Percentiles rank a stretch among this genome's conserved stretches.
Evolutionary conservation across 1,140 invertebrate species (phyloP).

Genomic region (Drosophila saltans): DNA sequence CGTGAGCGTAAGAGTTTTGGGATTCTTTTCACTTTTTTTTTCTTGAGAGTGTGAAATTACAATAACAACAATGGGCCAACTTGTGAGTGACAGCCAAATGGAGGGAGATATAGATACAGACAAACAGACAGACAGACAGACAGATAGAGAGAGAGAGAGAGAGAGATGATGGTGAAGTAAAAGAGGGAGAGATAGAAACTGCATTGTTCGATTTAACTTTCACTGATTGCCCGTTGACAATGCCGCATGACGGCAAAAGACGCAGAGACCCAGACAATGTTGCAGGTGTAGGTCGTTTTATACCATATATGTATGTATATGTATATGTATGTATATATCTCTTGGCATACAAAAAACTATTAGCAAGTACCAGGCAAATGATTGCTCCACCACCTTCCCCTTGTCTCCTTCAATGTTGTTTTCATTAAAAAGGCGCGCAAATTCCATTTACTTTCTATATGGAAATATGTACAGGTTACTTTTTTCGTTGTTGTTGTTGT

Average conservation of each 20-base stretch:
- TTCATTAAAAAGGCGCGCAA: constrained; percentile 44
- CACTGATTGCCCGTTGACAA: constrained; percentile 52
- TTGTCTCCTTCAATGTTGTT: constrained; percentile 41
- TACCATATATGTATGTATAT: constrained; percentile 1
- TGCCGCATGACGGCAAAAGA: constrained; percentile 16
- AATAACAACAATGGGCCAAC: constrained; percentile 51
- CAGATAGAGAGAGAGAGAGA: constrained; percentile 33
- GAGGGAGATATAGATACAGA: background rate
- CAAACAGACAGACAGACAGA: constrained; percentile 22
- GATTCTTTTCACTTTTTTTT: constrained; percentile 60
- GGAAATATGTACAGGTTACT: constrained; percentile 35
- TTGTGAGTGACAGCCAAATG: constrained; percentile 29
- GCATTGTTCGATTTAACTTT: constrained; percentile 67
- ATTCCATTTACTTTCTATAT: constrained; percentile 64
- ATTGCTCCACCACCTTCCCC: constrained; percentile 15
- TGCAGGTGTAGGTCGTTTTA: constrained; percentile 39
- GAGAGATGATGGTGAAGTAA: background rate
- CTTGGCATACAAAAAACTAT: constrained; percentile 38
- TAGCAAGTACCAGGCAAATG: constrained; percentile 33
- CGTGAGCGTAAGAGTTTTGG: constrained; percentile 51
- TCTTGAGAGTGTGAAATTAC: constrained; percentile 47
- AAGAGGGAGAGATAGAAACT: constrained; percentile 25
- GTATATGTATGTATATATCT: background rate
- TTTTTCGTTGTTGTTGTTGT: too few species aligned
- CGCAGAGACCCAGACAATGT: constrained; percentile 1